These are phyloP conservation scores for Dryococelus australis DNA, from an alignment of 2,888 invertebrate species.

Conservation along the genomic window DNA sequence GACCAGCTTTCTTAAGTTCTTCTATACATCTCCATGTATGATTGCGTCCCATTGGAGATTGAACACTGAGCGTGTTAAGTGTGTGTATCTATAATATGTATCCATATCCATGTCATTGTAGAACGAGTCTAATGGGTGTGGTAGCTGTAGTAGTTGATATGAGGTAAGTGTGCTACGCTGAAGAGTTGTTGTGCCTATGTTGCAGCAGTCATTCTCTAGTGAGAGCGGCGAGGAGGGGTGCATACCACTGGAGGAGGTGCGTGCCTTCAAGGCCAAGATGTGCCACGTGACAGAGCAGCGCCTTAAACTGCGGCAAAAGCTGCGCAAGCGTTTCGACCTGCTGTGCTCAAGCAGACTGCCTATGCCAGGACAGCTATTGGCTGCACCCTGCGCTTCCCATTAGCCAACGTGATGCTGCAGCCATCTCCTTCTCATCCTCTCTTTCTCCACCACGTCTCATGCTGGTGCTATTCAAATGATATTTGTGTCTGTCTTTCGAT, in stretches of 20 bases:
- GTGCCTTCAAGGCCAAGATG: slow-evolving; percentile 83
- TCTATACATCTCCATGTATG: too few relatives aligned
- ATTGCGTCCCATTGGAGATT: too few relatives aligned
- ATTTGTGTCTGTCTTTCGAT: neutral
- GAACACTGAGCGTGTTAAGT: too few relatives aligned
- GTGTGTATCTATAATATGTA: too few relatives aligned
- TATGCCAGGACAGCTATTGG: slow-evolving; percentile 30
- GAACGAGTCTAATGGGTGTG: too few relatives aligned
- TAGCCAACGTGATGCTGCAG: slow-evolving; percentile 20
- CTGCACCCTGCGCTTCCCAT: slow-evolving; percentile 42
- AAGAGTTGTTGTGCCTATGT: slow-evolving; percentile 39
- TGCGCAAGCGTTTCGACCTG: slow-evolving; percentile 84
- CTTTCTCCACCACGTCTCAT: neutral
- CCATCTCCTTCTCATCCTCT: neutral
- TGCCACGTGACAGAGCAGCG: slow-evolving; percentile 81
- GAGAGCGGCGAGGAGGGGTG: slow-evolving; percentile 68
- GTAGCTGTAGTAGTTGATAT: too few relatives aligned
- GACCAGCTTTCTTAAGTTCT: too few relatives aligned
- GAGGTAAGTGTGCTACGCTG: too few relatives aligned
- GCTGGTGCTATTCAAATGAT: neutral
- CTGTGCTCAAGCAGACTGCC: slow-evolving; percentile 62
- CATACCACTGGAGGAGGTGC: slow-evolving; percentile 89
- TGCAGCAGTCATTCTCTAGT: slow-evolving; percentile 79
- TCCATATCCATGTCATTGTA: too few relatives aligned
- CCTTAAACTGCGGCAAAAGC: slow-evolving; percentile 79